phyloP scores from a whole-genome alignment of 2,797 vertebrate species.

The Amblyraja radiata region DNA sequence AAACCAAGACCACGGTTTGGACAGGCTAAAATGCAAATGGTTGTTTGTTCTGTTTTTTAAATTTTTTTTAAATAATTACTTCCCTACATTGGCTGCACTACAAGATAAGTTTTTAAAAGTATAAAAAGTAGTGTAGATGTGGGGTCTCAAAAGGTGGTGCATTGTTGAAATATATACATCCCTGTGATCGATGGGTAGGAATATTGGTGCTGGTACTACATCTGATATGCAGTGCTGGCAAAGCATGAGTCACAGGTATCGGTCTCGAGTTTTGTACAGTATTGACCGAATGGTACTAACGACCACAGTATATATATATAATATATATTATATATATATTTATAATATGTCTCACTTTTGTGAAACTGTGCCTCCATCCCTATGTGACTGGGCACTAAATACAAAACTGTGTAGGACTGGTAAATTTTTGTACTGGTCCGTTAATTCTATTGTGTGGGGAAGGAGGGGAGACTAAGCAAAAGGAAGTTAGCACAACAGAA shows the following conservation, averaged over 20 bases:
- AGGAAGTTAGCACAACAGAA: constrained; percentile 32
- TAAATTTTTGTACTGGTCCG: constrained; percentile 33
- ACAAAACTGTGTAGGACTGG: constrained; percentile 35
- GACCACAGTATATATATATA: constrained; percentile 30
- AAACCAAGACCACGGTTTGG: constrained; percentile 89
- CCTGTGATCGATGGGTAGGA: constrained; percentile 32
- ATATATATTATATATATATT: constrained; percentile 32
- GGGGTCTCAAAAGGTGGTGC: constrained; percentile 17
- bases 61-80: constrained; percentile 16
- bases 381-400: constrained; percentile 24
- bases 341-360: constrained; percentile 35
- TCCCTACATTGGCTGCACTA: background rate
- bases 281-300: constrained; percentile 36
- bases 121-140: constrained; percentile 31
- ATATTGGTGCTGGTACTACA: constrained; percentile 31
- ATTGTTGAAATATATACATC: constrained; percentile 32
- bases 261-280: constrained; percentile 29
- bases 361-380: constrained; percentile 24
- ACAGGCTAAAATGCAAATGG: constrained; percentile 75
- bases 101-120: constrained; percentile 19
- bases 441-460: constrained; percentile 32
- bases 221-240: background rate
- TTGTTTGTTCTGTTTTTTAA: constrained; percentile 52
- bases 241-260: background rate
- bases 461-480: background rate